Evolutionary conservation across 2,888 invertebrate species (phyloP).

Genomic region (Liopterus haemorrhoidalis): DNA sequence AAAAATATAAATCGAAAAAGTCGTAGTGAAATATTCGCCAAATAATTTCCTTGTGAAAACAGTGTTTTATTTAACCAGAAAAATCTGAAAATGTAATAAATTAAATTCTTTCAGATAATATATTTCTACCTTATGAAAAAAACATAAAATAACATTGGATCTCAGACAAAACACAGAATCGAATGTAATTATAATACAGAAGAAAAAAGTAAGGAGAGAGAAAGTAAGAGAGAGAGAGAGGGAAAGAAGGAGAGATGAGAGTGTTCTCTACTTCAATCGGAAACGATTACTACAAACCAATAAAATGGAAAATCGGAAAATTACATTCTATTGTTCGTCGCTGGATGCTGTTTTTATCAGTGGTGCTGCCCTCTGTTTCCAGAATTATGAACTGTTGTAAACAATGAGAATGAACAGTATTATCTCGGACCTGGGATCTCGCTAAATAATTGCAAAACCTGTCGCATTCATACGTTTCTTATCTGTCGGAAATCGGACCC

Average conservation of each 20-base stretch:
- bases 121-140: too few relatives aligned
- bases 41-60: too few relatives aligned
- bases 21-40: too few relatives aligned
- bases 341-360: background rate
- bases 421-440: constrained; percentile 14
- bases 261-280: constrained; percentile 24
- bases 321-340: constrained; percentile 20
- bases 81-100: too few relatives aligned
- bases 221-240: background rate
- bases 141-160: too few relatives aligned
- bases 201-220: constrained; percentile 5
- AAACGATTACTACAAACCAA: constrained; percentile 24
- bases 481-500: too few relatives aligned
- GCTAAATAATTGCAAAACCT: constrained; percentile 23
- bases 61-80: too few relatives aligned
- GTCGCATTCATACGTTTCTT: constrained; percentile 20
- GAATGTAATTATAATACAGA: constrained; percentile 20
- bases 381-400: constrained; percentile 19
- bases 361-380: constrained; percentile 13
- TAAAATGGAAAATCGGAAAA: constrained; percentile 25
- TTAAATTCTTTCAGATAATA: too few relatives aligned
- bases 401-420: constrained; percentile 21
- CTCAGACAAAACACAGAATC: too few relatives aligned
- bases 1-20: too few relatives aligned
- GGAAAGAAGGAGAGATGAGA: constrained; percentile 16